Conservation (phyloP, 2,797 vertebrate genomes). For the Hirundo rustica region DNA sequence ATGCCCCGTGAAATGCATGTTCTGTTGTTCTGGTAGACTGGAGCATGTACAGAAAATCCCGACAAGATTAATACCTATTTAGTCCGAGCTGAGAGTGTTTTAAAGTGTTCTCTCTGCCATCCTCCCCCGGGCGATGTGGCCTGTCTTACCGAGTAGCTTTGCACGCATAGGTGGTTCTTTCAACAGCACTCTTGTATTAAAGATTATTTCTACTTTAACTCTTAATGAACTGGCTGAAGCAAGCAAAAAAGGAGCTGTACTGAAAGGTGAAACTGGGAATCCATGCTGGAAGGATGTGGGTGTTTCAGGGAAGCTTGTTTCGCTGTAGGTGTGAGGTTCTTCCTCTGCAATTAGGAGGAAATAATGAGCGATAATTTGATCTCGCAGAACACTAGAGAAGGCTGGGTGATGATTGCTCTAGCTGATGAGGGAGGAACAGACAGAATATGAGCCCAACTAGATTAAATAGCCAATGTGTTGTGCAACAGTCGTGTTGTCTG, state of each 20-base stretch:
- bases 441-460: not conserved
- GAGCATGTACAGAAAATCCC: not conserved
- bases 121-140: not conserved
- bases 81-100: not conserved
- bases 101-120: not conserved
- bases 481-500: not conserved
- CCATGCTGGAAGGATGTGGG: not conserved
- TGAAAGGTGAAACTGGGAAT: not conserved
- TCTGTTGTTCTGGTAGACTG: not conserved
- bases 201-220: not conserved
- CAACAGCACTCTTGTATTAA: not conserved
- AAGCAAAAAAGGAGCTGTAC: not conserved
- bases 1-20: not conserved
- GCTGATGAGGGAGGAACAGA: constrained; percentile 5
- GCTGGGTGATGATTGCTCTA: not conserved
- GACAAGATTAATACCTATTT: not conserved
- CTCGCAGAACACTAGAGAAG: not conserved
- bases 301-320: constrained; percentile 7
- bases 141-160: not conserved
- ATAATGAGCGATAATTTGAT: constrained; percentile 30
- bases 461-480: not conserved
- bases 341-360: constrained; percentile 19
- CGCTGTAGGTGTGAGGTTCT: not conserved
- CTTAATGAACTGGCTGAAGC: not conserved
- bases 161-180: not conserved